Evolutionary conservation across 2,888 invertebrate genomes (phyloP).

Genomic region (Melanotus villosus): DNA sequence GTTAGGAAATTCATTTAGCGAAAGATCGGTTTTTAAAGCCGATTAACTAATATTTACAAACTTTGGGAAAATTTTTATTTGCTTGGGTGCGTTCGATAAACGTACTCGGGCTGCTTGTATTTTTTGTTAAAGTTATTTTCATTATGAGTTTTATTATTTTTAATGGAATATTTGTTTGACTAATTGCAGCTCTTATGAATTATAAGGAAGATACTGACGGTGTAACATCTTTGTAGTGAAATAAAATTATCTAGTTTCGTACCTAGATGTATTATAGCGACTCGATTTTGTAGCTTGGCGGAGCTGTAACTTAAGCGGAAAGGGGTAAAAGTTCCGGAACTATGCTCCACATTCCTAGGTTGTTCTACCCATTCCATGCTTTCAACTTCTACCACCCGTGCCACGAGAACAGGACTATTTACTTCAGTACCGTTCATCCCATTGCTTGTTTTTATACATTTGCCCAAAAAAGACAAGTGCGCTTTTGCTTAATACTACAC

Average conservation of each 20-base stretch:
- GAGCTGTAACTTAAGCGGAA: not conserved
- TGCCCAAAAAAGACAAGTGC: conserved; percentile 13
- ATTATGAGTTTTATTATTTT: too few species aligned
- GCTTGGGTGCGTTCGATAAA: too few species aligned
- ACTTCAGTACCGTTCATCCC: conserved; percentile 30
- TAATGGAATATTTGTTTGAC: too few species aligned
- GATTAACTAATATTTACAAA: conserved; percentile 3
- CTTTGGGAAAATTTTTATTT: not conserved
- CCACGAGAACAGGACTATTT: conserved; percentile 33
- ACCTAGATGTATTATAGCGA: conserved; percentile 9
- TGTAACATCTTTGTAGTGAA: too few species aligned
- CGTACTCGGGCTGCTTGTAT: too few species aligned
- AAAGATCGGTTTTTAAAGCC: not conserved
- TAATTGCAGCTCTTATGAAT: too few species aligned
- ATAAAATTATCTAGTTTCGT: not conserved
- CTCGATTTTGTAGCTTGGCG: conserved; percentile 1
- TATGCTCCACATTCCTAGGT: conserved; percentile 16
- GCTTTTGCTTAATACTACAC: conserved; percentile 10
- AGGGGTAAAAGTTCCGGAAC: conserved; percentile 25
- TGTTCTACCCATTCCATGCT: conserved; percentile 20
- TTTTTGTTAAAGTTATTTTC: too few species aligned
- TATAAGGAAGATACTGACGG: too few species aligned
- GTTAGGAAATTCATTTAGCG: not conserved
- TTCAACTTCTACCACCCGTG: conserved; percentile 17
- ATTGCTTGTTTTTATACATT: conserved; percentile 27